Evolutionary conservation across 2,888 invertebrate genomes (phyloP).

Genomic region (Pristionchus arcanus): DNA sequence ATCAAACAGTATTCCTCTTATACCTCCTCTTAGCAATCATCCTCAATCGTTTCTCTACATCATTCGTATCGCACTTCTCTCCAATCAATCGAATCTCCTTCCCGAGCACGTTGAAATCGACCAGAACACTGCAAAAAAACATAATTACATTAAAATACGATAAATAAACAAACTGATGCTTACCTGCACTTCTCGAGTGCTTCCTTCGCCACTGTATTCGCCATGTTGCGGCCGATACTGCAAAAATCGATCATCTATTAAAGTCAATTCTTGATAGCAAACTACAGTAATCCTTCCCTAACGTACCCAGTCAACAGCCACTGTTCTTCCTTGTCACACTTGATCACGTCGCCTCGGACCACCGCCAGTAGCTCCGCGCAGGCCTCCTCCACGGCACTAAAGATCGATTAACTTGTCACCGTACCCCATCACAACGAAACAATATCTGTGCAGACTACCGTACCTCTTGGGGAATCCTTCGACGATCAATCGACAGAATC

Average conservation of each 20-base stretch:
- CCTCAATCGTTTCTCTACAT: not conserved
- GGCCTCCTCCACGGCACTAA: not conserved
- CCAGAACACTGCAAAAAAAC: slow-evolving; percentile 21
- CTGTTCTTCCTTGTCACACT: not conserved
- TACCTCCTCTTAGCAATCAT: slow-evolving; percentile 11
- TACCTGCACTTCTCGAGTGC: not conserved
- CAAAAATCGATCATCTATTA: not conserved
- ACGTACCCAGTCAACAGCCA: slow-evolving; percentile 48
- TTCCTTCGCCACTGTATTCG: slow-evolving; percentile 10
- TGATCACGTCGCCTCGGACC: slow-evolving; percentile 10
- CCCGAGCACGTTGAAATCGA: slow-evolving; percentile 19
- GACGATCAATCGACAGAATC: slow-evolving; percentile 29
- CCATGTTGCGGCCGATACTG: slow-evolving; percentile 48
- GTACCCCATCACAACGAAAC: not conserved
- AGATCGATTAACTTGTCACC: not conserved
- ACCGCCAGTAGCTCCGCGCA: not conserved
- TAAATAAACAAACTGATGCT: not conserved
- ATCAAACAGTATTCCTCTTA: not conserved
- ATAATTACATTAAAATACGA: not conserved
- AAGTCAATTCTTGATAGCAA: not conserved
- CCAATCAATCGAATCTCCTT: slow-evolving; percentile 47
- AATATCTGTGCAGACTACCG: not conserved
- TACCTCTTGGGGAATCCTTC: slow-evolving; percentile 42
- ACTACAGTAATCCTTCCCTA: not conserved
- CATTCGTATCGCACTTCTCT: not conserved